These are phyloP conservation scores for Cerastis leucographa DNA, from an alignment of 2,888 invertebrate species.

Conservation along the genomic window DNA sequence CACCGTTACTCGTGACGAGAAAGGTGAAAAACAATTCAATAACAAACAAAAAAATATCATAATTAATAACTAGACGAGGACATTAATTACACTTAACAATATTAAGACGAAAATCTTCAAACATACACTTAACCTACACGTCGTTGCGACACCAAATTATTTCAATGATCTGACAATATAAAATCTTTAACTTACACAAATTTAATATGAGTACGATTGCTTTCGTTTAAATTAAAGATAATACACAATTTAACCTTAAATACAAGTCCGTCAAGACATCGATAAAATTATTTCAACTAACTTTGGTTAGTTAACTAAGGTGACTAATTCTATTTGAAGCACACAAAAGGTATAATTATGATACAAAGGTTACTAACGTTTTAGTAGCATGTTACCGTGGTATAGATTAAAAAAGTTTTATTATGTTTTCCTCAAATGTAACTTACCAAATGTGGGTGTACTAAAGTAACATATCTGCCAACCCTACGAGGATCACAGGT, in stretches of 20 bases:
- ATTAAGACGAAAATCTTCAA: constrained; percentile 72
- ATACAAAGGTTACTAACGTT: constrained; percentile 44
- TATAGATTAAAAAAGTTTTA: constrained; percentile 35
- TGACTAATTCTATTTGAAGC: constrained; percentile 59
- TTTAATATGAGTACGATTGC: constrained; percentile 67
- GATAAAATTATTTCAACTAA: constrained; percentile 59
- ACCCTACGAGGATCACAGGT: neutral
- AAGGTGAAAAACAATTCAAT: constrained; percentile 83
- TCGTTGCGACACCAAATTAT: constrained; percentile 71
- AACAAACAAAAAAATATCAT: constrained; percentile 80
- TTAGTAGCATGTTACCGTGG: constrained; percentile 50
- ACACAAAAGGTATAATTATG: constrained; percentile 46
- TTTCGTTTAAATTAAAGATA: constrained; percentile 67
- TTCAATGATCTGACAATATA: constrained; percentile 62
- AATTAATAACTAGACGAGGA: constrained; percentile 81
- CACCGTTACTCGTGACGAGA: constrained; percentile 89
- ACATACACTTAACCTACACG: constrained; percentile 77
- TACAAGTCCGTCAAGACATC: constrained; percentile 45
- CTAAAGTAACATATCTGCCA: neutral
- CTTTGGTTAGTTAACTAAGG: constrained; percentile 58
- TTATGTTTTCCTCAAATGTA: neutral
- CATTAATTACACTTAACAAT: constrained; percentile 78
- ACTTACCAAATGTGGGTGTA: neutral
- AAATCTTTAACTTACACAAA: constrained; percentile 62
- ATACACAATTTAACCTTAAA: constrained; percentile 53